Evolutionary conservation across 2,888 invertebrate species (phyloP).

Genomic region (Papilio elwesi): DNA sequence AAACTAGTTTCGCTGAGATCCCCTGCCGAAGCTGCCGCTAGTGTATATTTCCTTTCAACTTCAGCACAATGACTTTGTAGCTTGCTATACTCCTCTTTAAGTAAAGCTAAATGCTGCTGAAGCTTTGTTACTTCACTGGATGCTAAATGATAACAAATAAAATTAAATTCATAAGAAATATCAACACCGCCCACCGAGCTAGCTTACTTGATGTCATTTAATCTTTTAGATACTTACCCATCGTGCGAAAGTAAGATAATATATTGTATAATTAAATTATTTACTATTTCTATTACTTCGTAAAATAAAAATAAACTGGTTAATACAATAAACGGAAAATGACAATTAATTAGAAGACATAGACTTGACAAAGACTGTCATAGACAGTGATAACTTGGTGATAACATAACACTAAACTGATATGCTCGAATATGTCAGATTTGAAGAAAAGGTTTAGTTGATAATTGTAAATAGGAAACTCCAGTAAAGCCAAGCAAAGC

Average conservation of each 20-base stretch:
- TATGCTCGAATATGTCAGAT: background rate
- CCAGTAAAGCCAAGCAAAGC: background rate
- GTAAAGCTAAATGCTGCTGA: conserved; percentile 92
- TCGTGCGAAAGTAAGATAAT: conserved; percentile 58
- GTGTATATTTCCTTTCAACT: conserved; percentile 92
- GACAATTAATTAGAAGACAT: conserved; percentile 51
- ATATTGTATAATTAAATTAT: conserved; percentile 51
- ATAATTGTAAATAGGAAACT: background rate
- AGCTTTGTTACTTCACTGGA: conserved; percentile 86
- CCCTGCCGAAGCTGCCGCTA: conserved; percentile 88
- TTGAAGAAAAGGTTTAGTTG: background rate
- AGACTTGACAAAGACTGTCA: conserved; percentile 33
- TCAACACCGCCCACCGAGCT: conserved; percentile 74
- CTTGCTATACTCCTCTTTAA: conserved; percentile 96
- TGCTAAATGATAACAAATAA: conserved; percentile 66
- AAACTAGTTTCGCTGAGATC: conserved; percentile 90
- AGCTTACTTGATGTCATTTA: conserved; percentile 37
- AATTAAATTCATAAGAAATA: conserved; percentile 45
- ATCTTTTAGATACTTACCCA: conserved; percentile 70
- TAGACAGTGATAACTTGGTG: conserved; percentile 24
- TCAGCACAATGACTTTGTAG: conserved; percentile 92
- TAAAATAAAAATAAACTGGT: conserved; percentile 53
- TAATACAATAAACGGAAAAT: conserved; percentile 56
- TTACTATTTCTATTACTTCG: conserved; percentile 52
- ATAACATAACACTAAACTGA: too few species aligned